Conservation (phyloP, 2,888 invertebrate species). For the Epirrita christyi region DNA sequence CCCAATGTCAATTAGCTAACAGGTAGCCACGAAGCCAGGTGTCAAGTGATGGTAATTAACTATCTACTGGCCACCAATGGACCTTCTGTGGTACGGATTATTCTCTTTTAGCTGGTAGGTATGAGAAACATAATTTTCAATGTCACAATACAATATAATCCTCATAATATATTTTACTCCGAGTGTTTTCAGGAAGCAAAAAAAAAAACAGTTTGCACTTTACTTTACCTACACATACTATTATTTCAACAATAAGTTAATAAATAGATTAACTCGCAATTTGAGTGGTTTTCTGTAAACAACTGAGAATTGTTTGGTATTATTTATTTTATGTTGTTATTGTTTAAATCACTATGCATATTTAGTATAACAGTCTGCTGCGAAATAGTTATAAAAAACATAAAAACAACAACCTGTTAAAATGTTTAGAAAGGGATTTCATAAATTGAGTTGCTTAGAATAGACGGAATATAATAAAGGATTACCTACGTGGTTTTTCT, state of each 20-base stretch:
- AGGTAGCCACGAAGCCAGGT: conserved; percentile 66
- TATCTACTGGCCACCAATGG: conserved; percentile 48
- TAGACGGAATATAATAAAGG: conserved; percentile 3
- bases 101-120: conserved; percentile 11
- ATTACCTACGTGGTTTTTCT: conserved; percentile 13
- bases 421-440: background rate
- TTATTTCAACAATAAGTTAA: too few relatives aligned
- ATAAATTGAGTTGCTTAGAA: background rate
- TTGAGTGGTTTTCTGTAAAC: background rate
- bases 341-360: too few relatives aligned
- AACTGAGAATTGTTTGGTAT: background rate
- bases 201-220: too few relatives aligned
- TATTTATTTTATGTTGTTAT: background rate
- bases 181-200: too few relatives aligned
- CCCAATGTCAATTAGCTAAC: conserved; percentile 76
- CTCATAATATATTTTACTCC: too few relatives aligned
- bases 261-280: background rate
- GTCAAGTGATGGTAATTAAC: conserved; percentile 79
- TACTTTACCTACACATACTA: too few relatives aligned
- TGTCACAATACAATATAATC: too few relatives aligned
- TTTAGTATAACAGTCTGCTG: too few relatives aligned
- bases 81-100: conserved; percentile 19
- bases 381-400: too few relatives aligned
- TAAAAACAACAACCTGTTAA: too few relatives aligned
- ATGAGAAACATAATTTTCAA: too few relatives aligned